phyloP scores from a whole-genome alignment of 2,888 invertebrate species.

The Morpho deidamia region DNA sequence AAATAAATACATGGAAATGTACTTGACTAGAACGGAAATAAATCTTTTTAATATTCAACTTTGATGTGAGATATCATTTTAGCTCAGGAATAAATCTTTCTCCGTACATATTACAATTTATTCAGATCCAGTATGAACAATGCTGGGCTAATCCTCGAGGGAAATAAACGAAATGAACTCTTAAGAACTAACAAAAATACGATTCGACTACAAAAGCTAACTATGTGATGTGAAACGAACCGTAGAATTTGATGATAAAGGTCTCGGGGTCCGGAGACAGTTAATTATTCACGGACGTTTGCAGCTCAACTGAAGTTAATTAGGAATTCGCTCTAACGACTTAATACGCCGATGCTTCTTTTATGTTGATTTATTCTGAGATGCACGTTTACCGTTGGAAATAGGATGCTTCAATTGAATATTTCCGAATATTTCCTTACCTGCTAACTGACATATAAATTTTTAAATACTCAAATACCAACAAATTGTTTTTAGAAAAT shows the following conservation, averaged over 20 bases:
- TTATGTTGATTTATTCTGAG: constrained; percentile 7
- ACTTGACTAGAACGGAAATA: no score
- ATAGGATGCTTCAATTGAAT: no score
- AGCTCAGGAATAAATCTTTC: not conserved
- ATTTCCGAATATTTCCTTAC: no score
- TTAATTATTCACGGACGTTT: constrained; percentile 65
- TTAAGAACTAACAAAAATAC: constrained; percentile 17
- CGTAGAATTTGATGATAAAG: constrained; percentile 56
- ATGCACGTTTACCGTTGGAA: constrained; percentile 2
- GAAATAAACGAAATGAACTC: constrained; percentile 19
- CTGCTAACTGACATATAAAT: no score
- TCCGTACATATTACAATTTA: constrained; percentile 4
- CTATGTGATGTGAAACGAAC: constrained; percentile 54
- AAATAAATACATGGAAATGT: no score
- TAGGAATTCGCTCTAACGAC: constrained; percentile 40
- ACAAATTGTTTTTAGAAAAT: no score
- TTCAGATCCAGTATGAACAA: not conserved
- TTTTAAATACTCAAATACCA: no score
- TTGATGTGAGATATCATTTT: not conserved
- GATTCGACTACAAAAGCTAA: constrained; percentile 35
- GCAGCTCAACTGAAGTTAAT: constrained; percentile 56
- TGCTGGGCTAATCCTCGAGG: constrained; percentile 11
- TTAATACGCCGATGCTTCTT: constrained; percentile 12
- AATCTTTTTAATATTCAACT: no score
- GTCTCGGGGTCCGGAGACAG: constrained; percentile 35